Evolutionary conservation across 2,888 invertebrate genomes (phyloP), one percentile per base, ranked within the genome.

Genomic region (Ophraella communa): DNA sequence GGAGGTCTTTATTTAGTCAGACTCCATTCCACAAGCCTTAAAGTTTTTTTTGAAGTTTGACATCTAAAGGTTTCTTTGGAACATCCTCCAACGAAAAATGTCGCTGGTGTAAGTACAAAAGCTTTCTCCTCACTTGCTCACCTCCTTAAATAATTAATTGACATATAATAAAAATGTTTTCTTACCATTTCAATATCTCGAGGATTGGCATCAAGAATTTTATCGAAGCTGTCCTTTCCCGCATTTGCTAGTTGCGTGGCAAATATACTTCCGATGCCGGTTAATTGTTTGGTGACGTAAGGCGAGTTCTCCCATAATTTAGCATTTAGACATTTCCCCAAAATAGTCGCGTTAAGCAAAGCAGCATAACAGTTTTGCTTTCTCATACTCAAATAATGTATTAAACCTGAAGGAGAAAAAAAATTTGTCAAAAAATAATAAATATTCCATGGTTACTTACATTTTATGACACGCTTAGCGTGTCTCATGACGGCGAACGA

Each of bases 241-340:
- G 90, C 87, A 51, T 86, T 84, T 0, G 86, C 89, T 4, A 93
- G 80, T 27, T 87, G 80, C 1, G 84, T 83, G 17, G 91, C 88
- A 69, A 89, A 85, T 0, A 87, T 86, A 7, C 86, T 85, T 1
- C 91, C 92, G 66, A 93, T 91, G 49, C 90, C 89, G 61, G 86
- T 87, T 52, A 94, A 80, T 77, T 93, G 93, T 73, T 87, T 87
- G 65, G 88, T 84, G 20, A 93, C 86, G 77, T 85, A 89, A 1
- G 81, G 81, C 0, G 92, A 91, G 78, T 92, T 88, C 76, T 92
- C 91, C 93, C 94, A 94, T 45, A 93, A 80, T 71, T 86, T 86
- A 0, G 89, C 86, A 24, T 82, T 75, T 67, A 92, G 84, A 75
- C 91, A 90, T 82, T 93, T 92, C 4, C 86, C 82, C 59, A 93